Evolutionary conservation across 1,140 invertebrate genomes (phyloP), one percentile per base, ranked within the genome.

Genomic region (Drosophila lowei): DNA sequence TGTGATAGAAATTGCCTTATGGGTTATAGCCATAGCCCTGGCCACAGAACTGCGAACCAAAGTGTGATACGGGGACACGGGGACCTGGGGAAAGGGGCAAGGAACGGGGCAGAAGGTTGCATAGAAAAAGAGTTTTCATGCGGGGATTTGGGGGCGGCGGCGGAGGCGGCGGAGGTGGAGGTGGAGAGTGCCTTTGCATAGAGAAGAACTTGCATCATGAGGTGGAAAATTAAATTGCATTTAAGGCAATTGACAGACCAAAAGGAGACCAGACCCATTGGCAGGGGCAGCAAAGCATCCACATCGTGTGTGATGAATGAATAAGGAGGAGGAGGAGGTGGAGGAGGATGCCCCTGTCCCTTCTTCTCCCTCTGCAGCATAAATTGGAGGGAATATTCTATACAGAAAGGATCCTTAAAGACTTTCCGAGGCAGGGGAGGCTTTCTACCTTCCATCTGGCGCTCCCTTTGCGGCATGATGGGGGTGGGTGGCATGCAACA

Each of bases 21-120:
- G 84, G 34, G 83, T 83, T 88, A 88, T 88, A 89, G 83, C 78
- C 84, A 89, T 88, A 88, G 84, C 80, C 81, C 80, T 85, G 83
- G 79, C 84, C 83, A 77, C 71, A 89, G 80, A 83, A 86, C 81
- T 86, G 83, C 78, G 81, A 81, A 64, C 79, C 85, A 88, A 38
- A 89, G 75, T 88, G 84, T 83, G 84, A 89, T 75, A 88, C 71
- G 67, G 71, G 71, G 50, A 34, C 34, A 52, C 28, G 44, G 30
- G 28, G 53, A 13, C 11, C 23, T n/a, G 34, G 47, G 50, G 46
- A 48, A 49, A 34, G 48, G 43, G 23, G 42, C 25, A 44, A 21
- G 25, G 60, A 61, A 7, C 53, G 23, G 52, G 84, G 63, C 47
- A 77, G 65, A 44, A 59, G 73, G 46, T 54, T 38, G 55, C 9